Base-by-base conservation (phyloP, 1,140 invertebrate species). In the Philaenus spumarius region DNA sequence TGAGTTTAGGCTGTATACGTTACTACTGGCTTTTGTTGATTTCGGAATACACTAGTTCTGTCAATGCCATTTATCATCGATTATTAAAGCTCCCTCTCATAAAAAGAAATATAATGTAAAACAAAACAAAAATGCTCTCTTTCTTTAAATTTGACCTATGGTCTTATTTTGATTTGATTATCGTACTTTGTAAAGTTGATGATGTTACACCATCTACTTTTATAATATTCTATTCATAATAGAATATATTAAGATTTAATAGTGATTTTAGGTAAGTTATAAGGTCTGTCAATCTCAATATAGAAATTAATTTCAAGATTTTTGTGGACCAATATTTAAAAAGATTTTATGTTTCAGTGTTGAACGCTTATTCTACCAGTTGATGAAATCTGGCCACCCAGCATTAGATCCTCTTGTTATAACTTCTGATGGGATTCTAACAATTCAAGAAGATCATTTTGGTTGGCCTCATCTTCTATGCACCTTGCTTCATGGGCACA, bases 401-500 rank as follows among this genome's bases (percentile, higher is more conserved):
- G 89, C 90, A 51, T 75, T 95, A 62, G 87, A 93, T 74, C 91
- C 91, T 19, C 72, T 90, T 37, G 72, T 85, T 52, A 79, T 87
- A 48, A 86, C 82, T 58, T 69, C 77, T 35, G 80, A 85, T 70
- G 85, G 83, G 61, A 80, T 83, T 57, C 77, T 93, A 62, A 87
- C 86, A 43, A 80, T 93, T 42, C 81, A 79, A 66, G 82, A 88
- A 69, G 86, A 93, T 59, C 83, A 86, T 73, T 76, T 91, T 42
- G 78, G 79, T 67, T 83, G 85, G 62, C 85, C 89, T 51, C 82
- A 87, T 68, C 78, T 85, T 62, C 75, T 94, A 14, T 90, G 87
- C 67, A 87, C 86, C 42, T 76, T 94, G 63, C 80, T 94, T 55
- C 87, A 92, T 76, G 86, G 87, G 62, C 90, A 93, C 75, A 90